These are phyloP conservation scores for Neomonachus schauinslandi DNA, from an alignment of 2,113 vertebrate species.

Conservation along the genomic window DNA sequence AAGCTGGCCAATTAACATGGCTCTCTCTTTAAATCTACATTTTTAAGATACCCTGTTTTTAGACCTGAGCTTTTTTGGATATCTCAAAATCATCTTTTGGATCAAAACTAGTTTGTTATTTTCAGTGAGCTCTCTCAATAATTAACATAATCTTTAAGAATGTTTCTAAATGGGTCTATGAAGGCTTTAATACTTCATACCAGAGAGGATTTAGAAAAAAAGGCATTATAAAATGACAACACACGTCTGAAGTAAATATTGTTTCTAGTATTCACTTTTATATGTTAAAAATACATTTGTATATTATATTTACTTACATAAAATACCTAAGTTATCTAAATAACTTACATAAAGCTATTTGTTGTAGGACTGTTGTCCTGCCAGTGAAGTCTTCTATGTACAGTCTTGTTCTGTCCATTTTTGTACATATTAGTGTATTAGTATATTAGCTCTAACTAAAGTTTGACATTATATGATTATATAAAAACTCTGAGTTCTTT, in stretches of 20 bases:
- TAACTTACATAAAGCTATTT: not conserved
- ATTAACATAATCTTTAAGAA: not conserved
- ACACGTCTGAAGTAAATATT: not conserved
- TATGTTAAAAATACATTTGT: not conserved
- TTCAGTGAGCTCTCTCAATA: slow-evolving; percentile 8
- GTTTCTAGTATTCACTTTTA: not conserved
- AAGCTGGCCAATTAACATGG: not conserved
- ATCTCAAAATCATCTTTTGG: slow-evolving; percentile 11
- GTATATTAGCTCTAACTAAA: not conserved
- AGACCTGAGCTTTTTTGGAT: not conserved
- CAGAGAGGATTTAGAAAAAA: not conserved
- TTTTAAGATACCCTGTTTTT: slow-evolving; percentile 26
- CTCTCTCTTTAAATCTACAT: slow-evolving; percentile 53
- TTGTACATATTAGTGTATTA: not conserved
- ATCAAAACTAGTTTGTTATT: not conserved
- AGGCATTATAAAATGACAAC: not conserved
- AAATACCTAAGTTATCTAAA: not conserved
- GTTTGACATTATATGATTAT: not conserved
- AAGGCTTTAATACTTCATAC: not conserved
- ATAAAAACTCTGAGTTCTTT: not conserved
- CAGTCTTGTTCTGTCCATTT: not conserved
- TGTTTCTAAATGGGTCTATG: not conserved
- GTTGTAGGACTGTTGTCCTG: not conserved
- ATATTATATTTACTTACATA: not conserved
- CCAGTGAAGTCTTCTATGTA: not conserved